A percentile compares a stretch with the other conserved stretches of the same genome.
Evolutionary conservation across 2,113 vertebrate species (phyloP).

Genomic region (Lophotis ruficrista): DNA sequence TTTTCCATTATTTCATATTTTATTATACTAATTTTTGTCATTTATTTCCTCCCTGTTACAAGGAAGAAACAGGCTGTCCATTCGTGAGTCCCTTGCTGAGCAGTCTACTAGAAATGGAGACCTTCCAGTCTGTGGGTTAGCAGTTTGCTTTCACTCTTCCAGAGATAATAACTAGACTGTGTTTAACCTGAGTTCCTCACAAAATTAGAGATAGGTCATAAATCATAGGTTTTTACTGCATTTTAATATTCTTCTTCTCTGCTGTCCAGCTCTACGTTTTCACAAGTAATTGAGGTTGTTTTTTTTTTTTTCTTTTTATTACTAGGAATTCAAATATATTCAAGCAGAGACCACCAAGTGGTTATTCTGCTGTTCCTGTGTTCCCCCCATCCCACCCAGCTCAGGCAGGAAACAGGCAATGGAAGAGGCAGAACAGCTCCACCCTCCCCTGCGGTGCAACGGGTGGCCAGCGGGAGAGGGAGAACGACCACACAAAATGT

Average conservation of each 20-base stretch:
- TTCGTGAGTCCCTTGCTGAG: background rate
- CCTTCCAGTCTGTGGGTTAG: background rate
- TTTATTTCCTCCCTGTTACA: background rate
- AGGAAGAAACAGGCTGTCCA: background rate
- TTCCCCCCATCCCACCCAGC: background rate
- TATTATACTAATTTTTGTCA: background rate
- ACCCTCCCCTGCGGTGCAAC: background rate
- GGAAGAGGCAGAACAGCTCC: background rate
- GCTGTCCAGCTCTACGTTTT: background rate
- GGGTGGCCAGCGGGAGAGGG: accelerated
- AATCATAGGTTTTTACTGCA: background rate
- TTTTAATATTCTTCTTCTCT: background rate
- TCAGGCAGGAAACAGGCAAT: background rate
- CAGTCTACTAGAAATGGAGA: background rate
- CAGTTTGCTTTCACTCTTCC: background rate
- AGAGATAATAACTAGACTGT: background rate
- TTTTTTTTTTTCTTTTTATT: background rate
- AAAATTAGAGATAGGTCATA: background rate
- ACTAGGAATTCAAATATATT: background rate
- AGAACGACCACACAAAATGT: background rate
- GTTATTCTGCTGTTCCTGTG: background rate
- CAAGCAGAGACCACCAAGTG: background rate
- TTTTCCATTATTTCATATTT: background rate
- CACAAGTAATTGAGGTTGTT: background rate
- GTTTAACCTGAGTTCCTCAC: background rate